phyloP scores from a whole-genome alignment of 2,797 vertebrate species.

The Scolopax rusticola region DNA sequence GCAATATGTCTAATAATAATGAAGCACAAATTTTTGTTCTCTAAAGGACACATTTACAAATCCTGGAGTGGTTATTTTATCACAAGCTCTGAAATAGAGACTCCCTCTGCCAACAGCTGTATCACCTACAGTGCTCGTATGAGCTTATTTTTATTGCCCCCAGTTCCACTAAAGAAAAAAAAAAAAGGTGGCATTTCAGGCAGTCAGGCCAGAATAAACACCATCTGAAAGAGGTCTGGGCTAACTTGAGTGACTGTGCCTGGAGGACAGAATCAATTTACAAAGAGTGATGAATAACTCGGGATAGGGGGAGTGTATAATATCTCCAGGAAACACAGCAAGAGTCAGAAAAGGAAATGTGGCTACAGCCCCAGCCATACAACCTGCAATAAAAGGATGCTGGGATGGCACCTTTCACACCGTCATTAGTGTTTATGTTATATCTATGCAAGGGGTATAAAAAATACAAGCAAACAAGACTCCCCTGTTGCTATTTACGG shows the following conservation, averaged over 20 bases:
- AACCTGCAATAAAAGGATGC: not conserved
- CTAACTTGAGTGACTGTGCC: not conserved
- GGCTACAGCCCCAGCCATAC: not conserved
- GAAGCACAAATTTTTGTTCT: not conserved
- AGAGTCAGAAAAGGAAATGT: not conserved
- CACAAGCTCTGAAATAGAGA: not conserved
- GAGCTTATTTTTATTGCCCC: not conserved
- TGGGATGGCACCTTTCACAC: not conserved
- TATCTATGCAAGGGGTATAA: not conserved
- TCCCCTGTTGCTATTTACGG: not conserved
- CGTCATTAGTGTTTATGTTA: not conserved
- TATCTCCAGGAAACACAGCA: not conserved
- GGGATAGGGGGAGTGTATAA: not conserved
- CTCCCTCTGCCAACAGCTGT: not conserved
- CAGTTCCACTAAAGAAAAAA: not conserved
- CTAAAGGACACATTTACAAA: not conserved
- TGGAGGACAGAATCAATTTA: not conserved
- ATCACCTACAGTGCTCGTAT: not conserved
- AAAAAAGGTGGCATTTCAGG: not conserved
- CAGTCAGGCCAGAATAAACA: slow-evolving; percentile 4
- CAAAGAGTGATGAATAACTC: not conserved
- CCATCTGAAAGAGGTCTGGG: not conserved
- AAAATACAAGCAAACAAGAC: not conserved
- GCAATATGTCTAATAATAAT: not conserved
- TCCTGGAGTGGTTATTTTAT: not conserved